These are phyloP conservation scores for Venturia canescens DNA, from an alignment of 1,140 invertebrate species.

Conservation along the genomic window DNA sequence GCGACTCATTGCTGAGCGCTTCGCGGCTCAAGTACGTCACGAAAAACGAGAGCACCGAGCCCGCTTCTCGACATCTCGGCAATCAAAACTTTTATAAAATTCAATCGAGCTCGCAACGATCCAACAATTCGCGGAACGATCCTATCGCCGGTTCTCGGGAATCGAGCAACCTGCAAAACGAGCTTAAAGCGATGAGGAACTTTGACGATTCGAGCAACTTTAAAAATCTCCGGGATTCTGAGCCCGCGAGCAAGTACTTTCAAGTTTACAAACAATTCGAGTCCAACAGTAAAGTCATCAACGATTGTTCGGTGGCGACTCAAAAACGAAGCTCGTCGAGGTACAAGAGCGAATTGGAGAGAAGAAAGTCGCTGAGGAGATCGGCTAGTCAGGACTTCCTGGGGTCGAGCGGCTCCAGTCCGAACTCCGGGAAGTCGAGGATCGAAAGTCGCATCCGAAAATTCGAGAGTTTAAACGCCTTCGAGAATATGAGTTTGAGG, in stretches of 20 bases:
- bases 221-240: slow-evolving; percentile 19
- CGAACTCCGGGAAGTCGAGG: slow-evolving; percentile 75
- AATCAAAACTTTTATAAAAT: neutral
- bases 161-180: neutral
- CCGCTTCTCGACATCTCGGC: slow-evolving; percentile 16
- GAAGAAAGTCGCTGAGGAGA: slow-evolving; percentile 58
- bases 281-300: slow-evolving; percentile 38
- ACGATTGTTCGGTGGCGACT: slow-evolving; percentile 24
- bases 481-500: slow-evolving; percentile 65
- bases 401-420: slow-evolving; percentile 55
- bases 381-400: slow-evolving; percentile 60
- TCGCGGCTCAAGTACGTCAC: slow-evolving; percentile 76
- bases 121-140: neutral
- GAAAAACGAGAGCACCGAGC: slow-evolving; percentile 61
- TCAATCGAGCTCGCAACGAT: neutral
- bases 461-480: slow-evolving; percentile 72
- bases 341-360: slow-evolving; percentile 62
- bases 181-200: slow-evolving; percentile 53
- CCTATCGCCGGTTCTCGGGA: neutral
- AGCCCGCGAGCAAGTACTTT: slow-evolving; percentile 29
- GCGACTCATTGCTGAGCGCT: slow-evolving; percentile 83
- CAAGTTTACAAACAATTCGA: slow-evolving; percentile 56
- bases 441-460: slow-evolving; percentile 70
- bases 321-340: slow-evolving; percentile 39
- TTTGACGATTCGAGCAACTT: slow-evolving; percentile 47